Evolutionary conservation across 1,140 invertebrate species (phyloP).

Genomic region (Cyclina sinensis): DNA sequence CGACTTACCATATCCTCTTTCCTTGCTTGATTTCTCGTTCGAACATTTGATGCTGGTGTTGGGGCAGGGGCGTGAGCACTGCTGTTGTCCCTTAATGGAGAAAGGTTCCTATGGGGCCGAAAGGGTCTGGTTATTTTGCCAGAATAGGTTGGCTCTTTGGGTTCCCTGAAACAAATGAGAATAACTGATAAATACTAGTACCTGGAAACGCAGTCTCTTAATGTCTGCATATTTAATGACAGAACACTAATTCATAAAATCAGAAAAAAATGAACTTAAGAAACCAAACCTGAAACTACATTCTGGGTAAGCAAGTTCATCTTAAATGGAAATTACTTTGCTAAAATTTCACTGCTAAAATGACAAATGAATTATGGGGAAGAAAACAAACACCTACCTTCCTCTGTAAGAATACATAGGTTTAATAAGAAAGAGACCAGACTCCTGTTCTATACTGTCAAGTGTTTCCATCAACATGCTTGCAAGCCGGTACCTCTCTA

Average conservation of each 20-base stretch:
- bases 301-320: too few species aligned
- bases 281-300: too few species aligned
- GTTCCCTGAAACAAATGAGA: constrained; percentile 72
- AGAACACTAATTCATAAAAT: too few species aligned
- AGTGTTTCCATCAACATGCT: constrained; percentile 83
- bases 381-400: constrained; percentile 81
- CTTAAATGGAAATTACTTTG: too few species aligned
- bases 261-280: too few species aligned
- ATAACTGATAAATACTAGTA: too few species aligned
- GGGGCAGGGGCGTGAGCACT: constrained; percentile 78
- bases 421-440: constrained; percentile 86
- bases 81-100: constrained; percentile 65
- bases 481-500: constrained; percentile 80
- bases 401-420: constrained; percentile 85
- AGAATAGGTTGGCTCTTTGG: constrained; percentile 66
- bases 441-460: constrained; percentile 84
- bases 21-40: constrained; percentile 15
- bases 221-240: too few species aligned
- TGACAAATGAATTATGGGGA: too few species aligned
- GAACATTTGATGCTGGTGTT: constrained; percentile 77
- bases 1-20: constrained; percentile 24
- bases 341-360: too few species aligned
- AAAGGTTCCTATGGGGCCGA: constrained; percentile 70
- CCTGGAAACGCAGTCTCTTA: too few species aligned
- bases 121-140: constrained; percentile 77